Conservation (phyloP, 1,140 invertebrate species). For the Scaptodrosophila lebanonensis region DNA sequence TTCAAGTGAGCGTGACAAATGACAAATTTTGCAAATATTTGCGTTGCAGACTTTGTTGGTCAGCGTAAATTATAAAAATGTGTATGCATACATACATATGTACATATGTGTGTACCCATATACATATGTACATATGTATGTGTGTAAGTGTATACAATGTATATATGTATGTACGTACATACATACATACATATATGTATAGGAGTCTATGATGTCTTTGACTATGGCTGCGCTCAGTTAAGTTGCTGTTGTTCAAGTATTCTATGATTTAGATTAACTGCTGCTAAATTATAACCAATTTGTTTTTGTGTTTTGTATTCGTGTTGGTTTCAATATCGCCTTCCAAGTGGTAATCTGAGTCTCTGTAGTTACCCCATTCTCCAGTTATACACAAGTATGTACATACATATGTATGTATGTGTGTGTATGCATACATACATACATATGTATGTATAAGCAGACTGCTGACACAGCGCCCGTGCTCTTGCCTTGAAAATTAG, state of each 20-base stretch:
- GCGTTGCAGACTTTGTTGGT: slow-evolving; percentile 39
- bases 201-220: neutral
- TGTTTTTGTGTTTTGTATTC: too few relatives aligned
- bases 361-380: too few relatives aligned
- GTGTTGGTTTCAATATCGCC: too few relatives aligned
- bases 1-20: slow-evolving; percentile 73
- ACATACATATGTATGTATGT: neutral
- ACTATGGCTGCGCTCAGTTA: too few relatives aligned
- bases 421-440: neutral
- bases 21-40: slow-evolving; percentile 68
- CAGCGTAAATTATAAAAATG: slow-evolving; percentile 47
- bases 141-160: neutral
- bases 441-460: neutral
- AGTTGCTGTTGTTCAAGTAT: too few relatives aligned
- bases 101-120: too few relatives aligned
- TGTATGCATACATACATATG: slow-evolving; percentile 21
- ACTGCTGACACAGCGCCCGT: neutral
- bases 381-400: too few relatives aligned
- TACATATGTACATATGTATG: neutral
- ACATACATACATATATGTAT: neutral
- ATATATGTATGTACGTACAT: too few relatives aligned
- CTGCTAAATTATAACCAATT: too few relatives aligned
- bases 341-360: too few relatives aligned
- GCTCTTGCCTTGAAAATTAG: slow-evolving; percentile 40
- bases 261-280: too few relatives aligned